Percentiles rank a stretch among this genome's conserved stretches.
phyloP scores from a whole-genome alignment of 1,140 invertebrate genomes.

The Zaprionus nigranus region DNA sequence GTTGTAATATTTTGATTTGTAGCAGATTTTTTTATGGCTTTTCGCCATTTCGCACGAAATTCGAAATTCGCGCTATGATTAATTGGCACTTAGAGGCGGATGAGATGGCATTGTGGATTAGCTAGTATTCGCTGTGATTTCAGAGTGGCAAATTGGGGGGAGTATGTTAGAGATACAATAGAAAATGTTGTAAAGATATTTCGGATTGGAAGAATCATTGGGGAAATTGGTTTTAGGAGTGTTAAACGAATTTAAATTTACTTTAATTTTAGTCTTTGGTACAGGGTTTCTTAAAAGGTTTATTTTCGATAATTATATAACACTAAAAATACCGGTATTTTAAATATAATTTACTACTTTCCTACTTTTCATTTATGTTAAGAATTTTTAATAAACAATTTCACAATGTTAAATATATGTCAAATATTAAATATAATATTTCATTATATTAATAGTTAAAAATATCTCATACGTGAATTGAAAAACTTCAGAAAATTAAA shows the following conservation, averaged over 20 bases:
- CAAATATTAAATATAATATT: background rate
- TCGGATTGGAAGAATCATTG: too few relatives aligned
- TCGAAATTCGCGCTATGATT: constrained; percentile 41
- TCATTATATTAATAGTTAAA: too few relatives aligned
- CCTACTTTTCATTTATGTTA: background rate
- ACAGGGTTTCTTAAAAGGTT: too few relatives aligned
- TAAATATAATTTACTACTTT: too few relatives aligned
- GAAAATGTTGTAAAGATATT: background rate
- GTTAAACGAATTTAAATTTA: too few relatives aligned
- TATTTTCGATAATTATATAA: too few relatives aligned
- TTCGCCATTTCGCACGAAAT: constrained; percentile 26
- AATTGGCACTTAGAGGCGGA: constrained; percentile 46
- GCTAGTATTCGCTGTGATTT: background rate
- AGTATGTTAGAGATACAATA: background rate
- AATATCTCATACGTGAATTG: too few relatives aligned
- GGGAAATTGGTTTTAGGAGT: too few relatives aligned
- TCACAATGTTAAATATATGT: too few relatives aligned
- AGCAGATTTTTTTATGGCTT: constrained; percentile 45
- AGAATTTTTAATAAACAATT: background rate
- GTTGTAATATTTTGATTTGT: constrained; percentile 55
- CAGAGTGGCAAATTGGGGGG: background rate
- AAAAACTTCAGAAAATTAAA: too few relatives aligned
- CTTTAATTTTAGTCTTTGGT: too few relatives aligned
- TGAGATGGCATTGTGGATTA: constrained; percentile 22
- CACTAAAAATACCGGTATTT: too few relatives aligned